These are phyloP conservation scores for Hemiprocne comata DNA, from an alignment of 2,113 vertebrate species.

Conservation along the genomic window DNA sequence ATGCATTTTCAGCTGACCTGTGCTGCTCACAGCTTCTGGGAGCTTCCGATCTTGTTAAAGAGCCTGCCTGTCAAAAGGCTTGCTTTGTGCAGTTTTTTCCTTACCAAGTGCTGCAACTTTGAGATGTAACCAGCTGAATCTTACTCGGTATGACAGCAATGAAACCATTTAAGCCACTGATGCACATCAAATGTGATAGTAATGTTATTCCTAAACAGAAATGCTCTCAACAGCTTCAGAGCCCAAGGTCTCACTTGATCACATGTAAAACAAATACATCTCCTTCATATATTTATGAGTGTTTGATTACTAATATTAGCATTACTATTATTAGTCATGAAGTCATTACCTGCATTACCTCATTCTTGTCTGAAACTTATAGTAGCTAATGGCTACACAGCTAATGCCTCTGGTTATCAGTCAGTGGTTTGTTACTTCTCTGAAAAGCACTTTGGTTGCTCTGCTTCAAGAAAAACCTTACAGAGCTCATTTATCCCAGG, in stretches of 20 bases:
- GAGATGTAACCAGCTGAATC: slow-evolving; percentile 54
- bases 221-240: not conserved
- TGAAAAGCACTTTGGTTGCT: not conserved
- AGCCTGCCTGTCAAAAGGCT: slow-evolving; percentile 54
- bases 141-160: slow-evolving; percentile 52
- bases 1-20: slow-evolving; percentile 46
- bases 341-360: not conserved
- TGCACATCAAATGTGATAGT: slow-evolving; percentile 58
- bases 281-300: not conserved
- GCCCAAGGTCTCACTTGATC: not conserved
- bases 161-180: slow-evolving; percentile 49
- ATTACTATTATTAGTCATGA: not conserved
- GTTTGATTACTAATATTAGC: not conserved
- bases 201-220: slow-evolving; percentile 49
- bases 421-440: not conserved
- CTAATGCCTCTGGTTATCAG: not conserved
- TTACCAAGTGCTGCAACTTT: not conserved
- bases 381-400: not conserved
- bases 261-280: not conserved
- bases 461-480: not conserved
- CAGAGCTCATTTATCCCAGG: not conserved
- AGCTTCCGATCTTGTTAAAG: slow-evolving; percentile 59
- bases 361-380: not conserved
- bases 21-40: slow-evolving; percentile 16
- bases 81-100: not conserved